Evolutionary conservation across 1,140 invertebrate genomes (phyloP).

Genomic region (Hycleus phaleratus): DNA sequence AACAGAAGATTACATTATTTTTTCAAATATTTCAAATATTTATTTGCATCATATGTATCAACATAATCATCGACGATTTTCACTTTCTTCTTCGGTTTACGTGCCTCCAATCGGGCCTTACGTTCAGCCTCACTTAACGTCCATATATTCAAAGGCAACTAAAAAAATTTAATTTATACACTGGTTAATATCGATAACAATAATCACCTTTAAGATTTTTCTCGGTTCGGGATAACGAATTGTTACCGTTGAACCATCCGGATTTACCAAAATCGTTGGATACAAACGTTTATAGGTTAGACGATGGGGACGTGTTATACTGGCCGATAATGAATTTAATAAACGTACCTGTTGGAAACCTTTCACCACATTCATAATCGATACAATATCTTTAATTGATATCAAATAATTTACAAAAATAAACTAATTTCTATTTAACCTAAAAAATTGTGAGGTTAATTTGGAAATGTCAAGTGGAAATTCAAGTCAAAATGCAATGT

Average conservation of each 20-base stretch:
- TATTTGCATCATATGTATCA: constrained; percentile 67
- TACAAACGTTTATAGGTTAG: constrained; percentile 30
- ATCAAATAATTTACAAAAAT: neutral
- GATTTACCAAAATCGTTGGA: constrained; percentile 58
- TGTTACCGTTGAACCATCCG: constrained; percentile 77
- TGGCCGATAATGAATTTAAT: constrained; percentile 35
- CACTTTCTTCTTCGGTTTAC: constrained; percentile 69
- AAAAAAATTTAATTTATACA: constrained; percentile 28
- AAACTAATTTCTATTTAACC: no score
- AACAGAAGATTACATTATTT: constrained; percentile 36
- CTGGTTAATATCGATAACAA: neutral
- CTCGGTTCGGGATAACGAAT: constrained; percentile 76
- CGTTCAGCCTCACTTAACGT: constrained; percentile 61
- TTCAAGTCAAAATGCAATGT: no score
- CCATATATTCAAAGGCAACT: constrained; percentile 71
- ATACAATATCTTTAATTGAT: no score
- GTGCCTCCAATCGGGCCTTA: constrained; percentile 52
- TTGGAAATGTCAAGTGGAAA: no score
- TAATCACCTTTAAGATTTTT: constrained; percentile 68
- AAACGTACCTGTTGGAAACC: constrained; percentile 23
- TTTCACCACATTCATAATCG: neutral
- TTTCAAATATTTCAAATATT: constrained; percentile 69
- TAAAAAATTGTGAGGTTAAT: no score
- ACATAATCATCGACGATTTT: constrained; percentile 66
- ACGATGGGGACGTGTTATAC: constrained; percentile 37